Conservation (phyloP, 1,140 invertebrate species). For the Cydia splendana region DNA sequence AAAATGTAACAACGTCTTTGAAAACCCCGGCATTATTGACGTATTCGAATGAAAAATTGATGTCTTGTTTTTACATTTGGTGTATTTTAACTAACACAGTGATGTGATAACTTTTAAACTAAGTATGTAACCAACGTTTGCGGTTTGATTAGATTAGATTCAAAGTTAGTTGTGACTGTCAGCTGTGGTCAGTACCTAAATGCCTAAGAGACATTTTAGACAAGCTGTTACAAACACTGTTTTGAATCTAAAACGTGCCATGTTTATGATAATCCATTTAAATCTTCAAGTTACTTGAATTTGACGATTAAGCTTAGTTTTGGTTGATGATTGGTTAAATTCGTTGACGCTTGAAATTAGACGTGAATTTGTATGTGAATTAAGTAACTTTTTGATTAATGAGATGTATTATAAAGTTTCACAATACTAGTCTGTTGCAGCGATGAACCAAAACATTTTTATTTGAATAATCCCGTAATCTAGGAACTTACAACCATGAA, state of each 20-base stretch:
- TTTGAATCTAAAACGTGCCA: not conserved
- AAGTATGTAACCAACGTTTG: not conserved
- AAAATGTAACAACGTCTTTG: too few relatives aligned
- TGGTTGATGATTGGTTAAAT: not conserved
- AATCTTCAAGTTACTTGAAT: not conserved
- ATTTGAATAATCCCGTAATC: slow-evolving; percentile 48
- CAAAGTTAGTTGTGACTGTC: not conserved
- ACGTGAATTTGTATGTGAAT: not conserved
- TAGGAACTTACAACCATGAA: slow-evolving; percentile 42
- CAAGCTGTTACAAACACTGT: slow-evolving; percentile 2
- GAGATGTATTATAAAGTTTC: slow-evolving; percentile 14
- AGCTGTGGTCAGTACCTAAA: not conserved
- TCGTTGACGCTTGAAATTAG: not conserved
- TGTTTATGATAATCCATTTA: slow-evolving; percentile 4
- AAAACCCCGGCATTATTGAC: too few relatives aligned
- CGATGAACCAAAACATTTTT: slow-evolving; percentile 43
- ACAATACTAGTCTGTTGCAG: slow-evolving; percentile 37
- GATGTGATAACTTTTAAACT: too few relatives aligned
- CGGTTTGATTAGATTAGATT: not conserved
- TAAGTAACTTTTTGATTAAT: not conserved
- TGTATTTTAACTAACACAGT: too few relatives aligned
- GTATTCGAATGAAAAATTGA: too few relatives aligned
- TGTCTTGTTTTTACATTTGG: too few relatives aligned
- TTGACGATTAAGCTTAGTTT: not conserved
- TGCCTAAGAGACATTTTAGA: too few relatives aligned